Percentiles rank a stretch among this genome's conserved stretches.
These are phyloP conservation scores for Gouania willdenowi DNA, from an alignment of 2,797 vertebrate species.

Conservation along the genomic window DNA sequence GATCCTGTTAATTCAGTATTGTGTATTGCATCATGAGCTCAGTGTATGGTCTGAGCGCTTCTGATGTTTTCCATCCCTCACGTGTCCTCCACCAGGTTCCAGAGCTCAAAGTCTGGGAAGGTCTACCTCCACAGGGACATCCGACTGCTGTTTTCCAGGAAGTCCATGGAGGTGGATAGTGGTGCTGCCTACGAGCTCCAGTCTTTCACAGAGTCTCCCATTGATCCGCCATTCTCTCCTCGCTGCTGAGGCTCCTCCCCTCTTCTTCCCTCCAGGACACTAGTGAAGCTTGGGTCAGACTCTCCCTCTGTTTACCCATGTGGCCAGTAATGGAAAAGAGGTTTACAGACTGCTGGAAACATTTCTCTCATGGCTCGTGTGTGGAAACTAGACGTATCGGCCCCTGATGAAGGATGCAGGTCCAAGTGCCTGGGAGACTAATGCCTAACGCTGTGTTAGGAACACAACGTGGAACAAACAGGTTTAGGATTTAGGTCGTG, in stretches of 20 bases:
- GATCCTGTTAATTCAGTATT: no score
- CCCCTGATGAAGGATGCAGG: constrained; percentile 11
- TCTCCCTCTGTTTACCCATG: constrained; percentile 12
- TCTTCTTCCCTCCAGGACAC: constrained; percentile 25
- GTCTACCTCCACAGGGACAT: constrained; percentile 99
- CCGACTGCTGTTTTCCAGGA: constrained; percentile 96
- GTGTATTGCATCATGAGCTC: no score
- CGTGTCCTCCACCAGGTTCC: constrained; percentile 82
- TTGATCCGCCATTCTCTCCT: constrained; percentile 92
- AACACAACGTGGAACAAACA: constrained; percentile 14
- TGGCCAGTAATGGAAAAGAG: constrained; percentile 22
- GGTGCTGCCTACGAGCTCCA: constrained; percentile 99
- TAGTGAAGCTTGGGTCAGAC: constrained; percentile 40
- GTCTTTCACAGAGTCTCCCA: constrained; percentile 94
- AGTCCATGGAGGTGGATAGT: constrained; percentile 99
- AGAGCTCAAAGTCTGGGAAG: constrained; percentile 99
- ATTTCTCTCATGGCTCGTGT: constrained; percentile 21
- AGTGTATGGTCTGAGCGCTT: no score
- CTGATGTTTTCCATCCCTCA: neutral
- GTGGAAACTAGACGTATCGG: constrained; percentile 21
- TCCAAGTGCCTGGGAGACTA: constrained; percentile 24
- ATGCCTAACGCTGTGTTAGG: constrained; percentile 35
- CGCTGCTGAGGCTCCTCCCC: constrained; percentile 81
- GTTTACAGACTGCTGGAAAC: constrained; percentile 28
- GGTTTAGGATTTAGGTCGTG: constrained; percentile 4